Base-by-base conservation (phyloP, 2,797 vertebrate genomes). In the Argya squamiceps region DNA sequence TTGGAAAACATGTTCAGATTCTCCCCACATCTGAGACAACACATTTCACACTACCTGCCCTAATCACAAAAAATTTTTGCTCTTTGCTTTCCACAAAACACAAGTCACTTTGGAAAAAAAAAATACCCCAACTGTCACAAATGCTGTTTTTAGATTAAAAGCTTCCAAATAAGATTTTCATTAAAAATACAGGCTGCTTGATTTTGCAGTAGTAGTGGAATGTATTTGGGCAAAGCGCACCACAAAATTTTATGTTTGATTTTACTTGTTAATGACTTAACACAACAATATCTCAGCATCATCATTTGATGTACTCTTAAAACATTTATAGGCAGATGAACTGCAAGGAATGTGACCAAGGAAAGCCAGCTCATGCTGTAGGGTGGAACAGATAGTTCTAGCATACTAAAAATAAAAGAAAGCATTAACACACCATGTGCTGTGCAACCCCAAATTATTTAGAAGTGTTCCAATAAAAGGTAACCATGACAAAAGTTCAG, bases 351-450 rank as follows among this genome's bases (percentile, higher is more conserved):
- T 94, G 94, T 15, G 73, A 75, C 63, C 32, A 56, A 90, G 94
- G 83, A 88, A 92, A 93, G 85, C 92, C 85, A 96, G 62, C 83
- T 95, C 85, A 90, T 73, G 88, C 69, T 95, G 92, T 65, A 90
- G 80, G 55, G 85, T 62, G 77, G 94, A 90, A 92, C 92, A 88
- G 92, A 86, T 65, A 88, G 94, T 93, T 93, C 92, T 87, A 77
- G 50, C 62, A 84, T 69, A 94, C 95, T 97, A 97, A 96, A 97
- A 97, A 96, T 97, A 97, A 95, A 88, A 81, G 49, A 90, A 93
- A 92, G 77, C 65, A 88, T 96, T 95, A 90, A 90, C 59, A 69
- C 67, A 76, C 52, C 73, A 82, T 79, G 89, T 93, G 77, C 92
- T 88, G 55, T 73, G 41, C 79, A 78, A 47, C 50, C 84, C 76